Evolutionary conservation across 1,140 invertebrate genomes (phyloP).

Genomic region (Lethrus apterus): DNA sequence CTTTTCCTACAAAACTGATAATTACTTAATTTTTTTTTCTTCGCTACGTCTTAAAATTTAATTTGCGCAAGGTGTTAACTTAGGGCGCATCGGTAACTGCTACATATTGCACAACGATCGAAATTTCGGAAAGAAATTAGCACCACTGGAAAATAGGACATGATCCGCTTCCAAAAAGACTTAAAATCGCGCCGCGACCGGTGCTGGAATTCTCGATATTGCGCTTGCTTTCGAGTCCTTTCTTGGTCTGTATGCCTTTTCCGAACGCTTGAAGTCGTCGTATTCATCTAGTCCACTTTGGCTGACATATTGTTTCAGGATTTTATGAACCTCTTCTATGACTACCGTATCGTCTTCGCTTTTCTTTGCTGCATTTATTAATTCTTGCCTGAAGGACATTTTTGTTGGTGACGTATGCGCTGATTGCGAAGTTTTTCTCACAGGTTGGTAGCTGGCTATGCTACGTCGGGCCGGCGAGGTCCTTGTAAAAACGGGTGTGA

Average conservation of each 20-base stretch:
- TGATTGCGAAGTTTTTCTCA: constrained; percentile 48
- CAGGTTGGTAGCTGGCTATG: constrained; percentile 45
- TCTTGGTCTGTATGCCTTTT: constrained; percentile 44
- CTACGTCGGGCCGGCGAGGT: constrained; percentile 56
- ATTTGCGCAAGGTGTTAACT: too few relatives aligned
- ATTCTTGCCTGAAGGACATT: constrained; percentile 61
- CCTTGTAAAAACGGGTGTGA: constrained; percentile 56
- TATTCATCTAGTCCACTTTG: constrained; percentile 50
- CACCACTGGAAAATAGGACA: neutral
- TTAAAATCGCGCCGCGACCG: constrained; percentile 38
- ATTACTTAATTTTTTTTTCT: too few relatives aligned
- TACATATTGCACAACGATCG: too few relatives aligned
- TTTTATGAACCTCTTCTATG: constrained; percentile 61
- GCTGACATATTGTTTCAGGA: constrained; percentile 55
- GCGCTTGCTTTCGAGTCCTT: constrained; percentile 48
- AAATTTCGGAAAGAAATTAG: neutral
- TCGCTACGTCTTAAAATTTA: too few relatives aligned
- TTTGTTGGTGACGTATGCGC: constrained; percentile 57
- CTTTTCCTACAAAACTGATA: too few relatives aligned
- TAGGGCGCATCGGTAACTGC: too few relatives aligned
- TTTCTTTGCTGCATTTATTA: constrained; percentile 59
- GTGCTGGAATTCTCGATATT: constrained; percentile 50
- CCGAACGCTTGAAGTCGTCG: constrained; percentile 23
- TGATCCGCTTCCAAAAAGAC: too few relatives aligned
- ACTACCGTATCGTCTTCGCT: constrained; percentile 61